Conservation (phyloP, 2,113 vertebrate species). For the Amblyornis subalaris region DNA sequence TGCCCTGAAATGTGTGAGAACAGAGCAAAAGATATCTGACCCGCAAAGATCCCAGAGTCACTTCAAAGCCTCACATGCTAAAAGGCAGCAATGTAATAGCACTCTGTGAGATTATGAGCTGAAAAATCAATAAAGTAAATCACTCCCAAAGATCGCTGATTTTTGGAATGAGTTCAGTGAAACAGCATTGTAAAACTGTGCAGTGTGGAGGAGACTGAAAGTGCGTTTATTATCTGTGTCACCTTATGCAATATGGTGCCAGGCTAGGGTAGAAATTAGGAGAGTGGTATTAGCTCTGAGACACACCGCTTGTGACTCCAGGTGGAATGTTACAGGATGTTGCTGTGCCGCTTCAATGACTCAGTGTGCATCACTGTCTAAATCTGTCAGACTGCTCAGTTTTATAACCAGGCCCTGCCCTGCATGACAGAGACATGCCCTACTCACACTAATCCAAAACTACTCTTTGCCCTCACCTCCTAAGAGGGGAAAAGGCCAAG, state of each 20-base stretch:
- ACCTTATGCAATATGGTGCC: background rate
- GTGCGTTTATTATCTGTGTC: background rate
- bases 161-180: background rate
- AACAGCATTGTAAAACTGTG: background rate
- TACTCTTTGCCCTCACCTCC: fast-evolving
- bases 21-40: background rate
- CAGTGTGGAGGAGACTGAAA: background rate
- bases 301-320: background rate
- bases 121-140: background rate
- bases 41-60: background rate
- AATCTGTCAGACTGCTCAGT: background rate
- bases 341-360: background rate
- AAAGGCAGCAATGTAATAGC: background rate
- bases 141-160: background rate
- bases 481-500: background rate
- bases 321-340: background rate
- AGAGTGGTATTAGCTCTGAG: background rate
- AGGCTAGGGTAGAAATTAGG: background rate
- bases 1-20: background rate
- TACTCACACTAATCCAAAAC: background rate
- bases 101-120: background rate
- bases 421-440: background rate
- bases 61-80: background rate
- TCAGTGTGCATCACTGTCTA: fast-evolving
- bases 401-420: background rate